Conservation (phyloP, 2,113 vertebrate genomes). For the Protomyctophum bolini region DNA sequence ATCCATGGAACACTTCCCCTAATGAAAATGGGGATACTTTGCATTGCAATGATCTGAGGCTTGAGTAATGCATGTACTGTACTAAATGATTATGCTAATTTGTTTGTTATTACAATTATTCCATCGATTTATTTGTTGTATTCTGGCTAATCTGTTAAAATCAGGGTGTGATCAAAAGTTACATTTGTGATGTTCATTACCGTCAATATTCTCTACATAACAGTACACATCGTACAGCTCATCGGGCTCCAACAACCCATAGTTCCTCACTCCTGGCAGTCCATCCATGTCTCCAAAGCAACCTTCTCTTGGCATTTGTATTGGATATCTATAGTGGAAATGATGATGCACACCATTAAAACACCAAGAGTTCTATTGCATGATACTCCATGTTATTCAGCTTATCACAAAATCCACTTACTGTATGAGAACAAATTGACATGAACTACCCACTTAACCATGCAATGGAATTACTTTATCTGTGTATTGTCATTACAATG, state of each 20-base stretch:
- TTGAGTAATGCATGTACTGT: too few species aligned
- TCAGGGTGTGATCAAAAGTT: background rate
- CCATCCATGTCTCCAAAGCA: constrained; percentile 95
- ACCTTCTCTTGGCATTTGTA: constrained; percentile 88
- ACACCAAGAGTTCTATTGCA: constrained; percentile 1
- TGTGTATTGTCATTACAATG: constrained; percentile 1
- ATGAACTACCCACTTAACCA: background rate
- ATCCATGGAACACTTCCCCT: constrained; percentile 88
- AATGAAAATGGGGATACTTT: constrained; percentile 26
- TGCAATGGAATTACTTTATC: background rate
- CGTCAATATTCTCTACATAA: constrained; percentile 87
- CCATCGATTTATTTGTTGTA: too few species aligned
- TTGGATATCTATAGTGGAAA: constrained; percentile 83
- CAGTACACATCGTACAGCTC: constrained; percentile 94
- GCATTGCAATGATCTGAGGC: background rate
- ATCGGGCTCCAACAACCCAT: constrained; percentile 83
- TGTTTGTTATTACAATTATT: too few species aligned
- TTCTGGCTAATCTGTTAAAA: background rate
- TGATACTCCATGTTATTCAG: too few species aligned
- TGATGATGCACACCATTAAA: constrained; percentile 1
- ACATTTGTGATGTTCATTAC: constrained; percentile 64
- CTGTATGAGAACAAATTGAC: constrained; percentile 8
- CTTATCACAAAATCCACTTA: background rate
- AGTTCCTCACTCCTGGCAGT: constrained; percentile 88
- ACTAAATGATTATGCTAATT: too few species aligned